Conservation (phyloP, 2,888 invertebrate species). For the Scelioninae gen. 1 region DNA sequence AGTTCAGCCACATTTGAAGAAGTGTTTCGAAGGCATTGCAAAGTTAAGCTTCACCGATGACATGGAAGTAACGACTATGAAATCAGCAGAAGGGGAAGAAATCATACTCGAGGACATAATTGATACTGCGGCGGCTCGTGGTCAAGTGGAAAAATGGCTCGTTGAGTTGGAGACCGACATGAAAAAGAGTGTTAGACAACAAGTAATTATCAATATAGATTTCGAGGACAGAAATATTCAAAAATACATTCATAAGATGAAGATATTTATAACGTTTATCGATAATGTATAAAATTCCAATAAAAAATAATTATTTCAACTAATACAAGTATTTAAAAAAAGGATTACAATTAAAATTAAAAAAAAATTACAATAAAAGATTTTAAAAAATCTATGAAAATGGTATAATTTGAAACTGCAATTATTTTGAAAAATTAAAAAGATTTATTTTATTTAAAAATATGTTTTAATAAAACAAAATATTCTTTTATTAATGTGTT, state of each 20-base stretch:
- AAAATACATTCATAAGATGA: conserved; percentile 5
- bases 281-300: background rate
- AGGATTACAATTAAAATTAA: no score
- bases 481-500: no score
- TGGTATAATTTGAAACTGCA: no score
- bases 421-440: no score
- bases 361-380: no score
- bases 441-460: no score
- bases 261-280: conserved; percentile 20
- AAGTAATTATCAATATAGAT: conserved; percentile 77
- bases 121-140: conserved; percentile 85
- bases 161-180: conserved; percentile 80
- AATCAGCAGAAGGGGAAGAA: conserved; percentile 86
- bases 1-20: conserved; percentile 87
- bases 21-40: conserved; percentile 88
- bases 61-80: conserved; percentile 86
- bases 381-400: no score
- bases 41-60: conserved; percentile 86
- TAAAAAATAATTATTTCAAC: no score
- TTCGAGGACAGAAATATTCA: conserved; percentile 16
- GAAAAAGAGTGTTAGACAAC: conserved; percentile 85
- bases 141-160: conserved; percentile 85
- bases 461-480: no score
- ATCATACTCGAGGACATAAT: conserved; percentile 85
- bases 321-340: no score